These are phyloP conservation scores for Drosophila niveifrons DNA, from an alignment of 2,888 invertebrate species.

Conservation along the genomic window DNA sequence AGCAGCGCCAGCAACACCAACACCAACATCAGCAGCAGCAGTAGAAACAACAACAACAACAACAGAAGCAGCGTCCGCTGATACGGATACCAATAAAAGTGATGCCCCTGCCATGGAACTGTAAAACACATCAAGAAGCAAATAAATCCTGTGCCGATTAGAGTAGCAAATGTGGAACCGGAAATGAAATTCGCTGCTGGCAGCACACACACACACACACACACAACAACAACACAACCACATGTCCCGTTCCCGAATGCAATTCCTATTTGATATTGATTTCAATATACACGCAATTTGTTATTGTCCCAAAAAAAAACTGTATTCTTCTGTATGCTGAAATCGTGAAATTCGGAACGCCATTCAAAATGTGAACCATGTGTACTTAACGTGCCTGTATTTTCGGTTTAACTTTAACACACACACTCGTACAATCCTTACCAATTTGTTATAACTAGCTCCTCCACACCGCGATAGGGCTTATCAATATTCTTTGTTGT, in stretches of 20 bases:
- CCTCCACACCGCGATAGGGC: slow-evolving; percentile 1
- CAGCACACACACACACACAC: slow-evolving; percentile 20
- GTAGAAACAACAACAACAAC: slow-evolving; percentile 16
- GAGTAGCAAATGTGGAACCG: slow-evolving; percentile 14
- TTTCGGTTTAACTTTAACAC: slow-evolving; percentile 59
- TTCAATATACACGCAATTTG: not conserved
- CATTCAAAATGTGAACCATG: slow-evolving; percentile 37
- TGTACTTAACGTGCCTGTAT: slow-evolving; percentile 61
- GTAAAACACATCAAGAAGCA: slow-evolving; percentile 11
- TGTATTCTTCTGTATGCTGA: not conserved
- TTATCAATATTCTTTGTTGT: slow-evolving; percentile 21
- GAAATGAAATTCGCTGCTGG: slow-evolving; percentile 34
- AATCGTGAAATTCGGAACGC: slow-evolving; percentile 10
- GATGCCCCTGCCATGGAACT: slow-evolving; percentile 20
- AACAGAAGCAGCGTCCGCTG: slow-evolving; percentile 1
- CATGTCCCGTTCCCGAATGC: slow-evolving; percentile 8
- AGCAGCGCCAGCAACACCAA: slow-evolving; percentile 15
- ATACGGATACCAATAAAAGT: slow-evolving; percentile 12
- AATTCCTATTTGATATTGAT: slow-evolving; percentile 8
- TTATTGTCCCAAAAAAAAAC: not conserved
- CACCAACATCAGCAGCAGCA: slow-evolving; percentile 15
- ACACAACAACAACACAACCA: not conserved
- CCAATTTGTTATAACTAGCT: slow-evolving; percentile 42
- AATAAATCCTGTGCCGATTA: slow-evolving; percentile 8
- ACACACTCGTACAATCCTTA: slow-evolving; percentile 64